Base-by-base conservation (phyloP, 2,888 invertebrate species). In the Acrobasis suavella region DNA sequence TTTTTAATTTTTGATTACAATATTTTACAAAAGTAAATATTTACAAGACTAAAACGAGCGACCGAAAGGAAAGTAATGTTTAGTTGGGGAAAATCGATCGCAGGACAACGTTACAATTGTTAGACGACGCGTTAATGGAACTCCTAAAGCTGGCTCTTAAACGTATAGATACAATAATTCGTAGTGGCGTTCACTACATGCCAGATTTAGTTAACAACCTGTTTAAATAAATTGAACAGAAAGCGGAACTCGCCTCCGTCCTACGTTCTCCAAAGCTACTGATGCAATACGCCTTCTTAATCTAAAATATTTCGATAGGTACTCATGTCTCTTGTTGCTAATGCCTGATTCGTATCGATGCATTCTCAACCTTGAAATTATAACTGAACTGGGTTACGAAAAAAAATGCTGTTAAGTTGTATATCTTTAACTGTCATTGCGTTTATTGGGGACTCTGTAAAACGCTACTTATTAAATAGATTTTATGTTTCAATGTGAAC, bases 211-310 rank as follows among this genome's bases (percentile, higher is more conserved):
- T 50, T 60, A 55, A 65, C 62, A 63, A 62, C 63, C 42, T 60
- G 52, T 67, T 66, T 65, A 67, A 66, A 64, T 67, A 60, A 42
- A 42, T 71, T 67, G 64, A 68, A 62, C 72, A 66, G 70, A 74
- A 75, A 75, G 72, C 71, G 68, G 71, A 73, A 75, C 70, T 69
- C 63, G 58, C 66, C 68, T 65, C 62, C 72, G 65, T 72, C 71
- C 73, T 72, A 73, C 71, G 70, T 70, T 68, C 66, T 66, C 62
- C 67, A 70, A 68, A 22, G 52, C 42, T 63, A 64, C 71, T 73
- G 72, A 72, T 74, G 76, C 73, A 76, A 75, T 75, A 67, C 68
- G 61, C 72, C 72, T 75, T 75, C 70, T 69, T 72, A 71, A 73
- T 75, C 69, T 69, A 73, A 71, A 72, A 69, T 64, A 64, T 42